Evolutionary conservation across 2,113 vertebrate genomes (phyloP), one percentile per base, ranked within the genome.

Genomic region (Anser brachyrhynchus): DNA sequence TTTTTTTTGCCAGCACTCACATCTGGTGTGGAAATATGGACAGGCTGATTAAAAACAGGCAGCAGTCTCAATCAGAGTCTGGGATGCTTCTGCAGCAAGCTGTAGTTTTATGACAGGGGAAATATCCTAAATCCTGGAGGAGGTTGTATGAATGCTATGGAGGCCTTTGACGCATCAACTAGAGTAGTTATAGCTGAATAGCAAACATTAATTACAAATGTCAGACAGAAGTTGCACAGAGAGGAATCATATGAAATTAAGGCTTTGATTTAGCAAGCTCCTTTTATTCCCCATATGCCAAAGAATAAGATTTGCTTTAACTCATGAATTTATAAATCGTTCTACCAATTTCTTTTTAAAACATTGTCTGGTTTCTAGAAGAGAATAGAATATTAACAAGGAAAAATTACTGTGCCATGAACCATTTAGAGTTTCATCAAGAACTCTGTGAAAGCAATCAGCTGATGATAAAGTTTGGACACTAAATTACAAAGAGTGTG

Each of bases 221-320:
- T 96, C 73, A 96, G 96, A 95, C 91, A 95, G 88, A 61, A 80
- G 78, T 76, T 92, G 65, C 57, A 77, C 76, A 51, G 89, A 61
- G 76, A 97, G 66, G 78, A 93, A 74, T 95, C 88, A 74, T 91
- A 69, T 46, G 55, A 96, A 97, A 97, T 97, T 92, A 95, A 97
- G 87, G 61, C 87, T 97, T 96, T 96, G 84, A 97, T 97, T 98
- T 96, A 97, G 74, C 67, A 93, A 84, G 87, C 87, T 85, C 76
- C 57, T 96, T 95, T 91, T 97, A 95, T 94, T 95, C 79, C 89
- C 82, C 64, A 58, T 96, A 79, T 97, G 95, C 73, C 80, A 78
- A 90, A 97, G 90, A 95, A 91, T 96, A 93, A 97, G 87, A 66
- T 92, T 97, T 94, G 67, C 91, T 96, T 97, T 97, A 96, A 96